These are phyloP conservation scores for Gymnogyps californianus DNA, from an alignment of 2,113 vertebrate species.

Conservation along the genomic window DNA sequence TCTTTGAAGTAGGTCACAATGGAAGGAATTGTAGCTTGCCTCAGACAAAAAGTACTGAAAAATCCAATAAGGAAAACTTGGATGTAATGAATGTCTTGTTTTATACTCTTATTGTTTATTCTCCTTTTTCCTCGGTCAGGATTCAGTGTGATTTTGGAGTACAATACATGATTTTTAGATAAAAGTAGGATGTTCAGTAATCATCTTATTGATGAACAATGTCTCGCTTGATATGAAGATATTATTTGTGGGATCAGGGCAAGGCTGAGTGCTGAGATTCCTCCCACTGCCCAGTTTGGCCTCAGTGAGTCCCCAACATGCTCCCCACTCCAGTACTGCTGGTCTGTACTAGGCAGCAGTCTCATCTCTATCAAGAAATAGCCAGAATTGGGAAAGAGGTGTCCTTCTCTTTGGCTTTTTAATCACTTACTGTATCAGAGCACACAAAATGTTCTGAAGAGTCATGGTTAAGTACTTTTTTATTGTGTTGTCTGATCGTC, in stretches of 20 bases:
- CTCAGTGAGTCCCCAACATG: accelerated
- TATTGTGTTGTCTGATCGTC: background rate
- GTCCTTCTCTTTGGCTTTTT: background rate
- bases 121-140: background rate
- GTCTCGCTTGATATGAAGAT: too few species aligned
- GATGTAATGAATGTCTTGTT: background rate
- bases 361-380: background rate
- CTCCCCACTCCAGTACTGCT: background rate
- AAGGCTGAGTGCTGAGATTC: background rate
- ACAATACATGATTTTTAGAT: background rate
- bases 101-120: background rate
- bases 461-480: background rate
- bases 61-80: background rate
- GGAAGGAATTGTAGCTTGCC: background rate
- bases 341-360: accelerated
- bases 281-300: accelerated
- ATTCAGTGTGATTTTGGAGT: background rate
- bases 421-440: background rate
- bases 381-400: accelerated
- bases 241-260: accelerated
- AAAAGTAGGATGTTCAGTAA: background rate
- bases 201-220: background rate
- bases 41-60: background rate
- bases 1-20: background rate
- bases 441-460: background rate